These are phyloP conservation scores for Heliconius sara DNA, from an alignment of 2,888 invertebrate species.

Conservation along the genomic window DNA sequence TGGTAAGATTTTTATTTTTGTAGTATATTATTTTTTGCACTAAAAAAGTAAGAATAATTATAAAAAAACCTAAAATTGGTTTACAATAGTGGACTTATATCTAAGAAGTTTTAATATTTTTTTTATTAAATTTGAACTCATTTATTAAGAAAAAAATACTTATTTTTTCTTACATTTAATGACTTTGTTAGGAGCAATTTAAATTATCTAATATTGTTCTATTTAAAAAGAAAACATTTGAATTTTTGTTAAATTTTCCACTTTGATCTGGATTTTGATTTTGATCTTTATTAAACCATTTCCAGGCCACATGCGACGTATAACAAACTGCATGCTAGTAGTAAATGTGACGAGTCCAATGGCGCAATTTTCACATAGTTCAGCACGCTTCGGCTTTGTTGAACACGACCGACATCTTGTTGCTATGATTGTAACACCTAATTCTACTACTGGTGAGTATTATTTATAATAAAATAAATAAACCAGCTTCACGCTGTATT, in stretches of 20 bases:
- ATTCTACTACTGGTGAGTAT: slow-evolving; percentile 85
- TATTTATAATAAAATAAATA: background rate
- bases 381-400: slow-evolving; percentile 88
- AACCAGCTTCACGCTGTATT: too few relatives aligned
- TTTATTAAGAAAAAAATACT: too few relatives aligned
- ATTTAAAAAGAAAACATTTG: too few relatives aligned
- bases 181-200: too few relatives aligned
- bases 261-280: too few relatives aligned
- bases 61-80: background rate
- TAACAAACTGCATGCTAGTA: slow-evolving; percentile 89
- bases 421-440: slow-evolving; percentile 88
- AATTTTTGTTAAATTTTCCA: too few relatives aligned
- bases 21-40: background rate
- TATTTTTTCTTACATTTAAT: too few relatives aligned
- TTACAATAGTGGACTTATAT: background rate
- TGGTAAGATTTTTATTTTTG: slow-evolving; percentile 64
- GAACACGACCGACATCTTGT: slow-evolving; percentile 88
- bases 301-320: slow-evolving; percentile 86
- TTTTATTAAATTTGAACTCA: background rate
- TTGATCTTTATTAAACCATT: background rate
- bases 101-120: background rate
- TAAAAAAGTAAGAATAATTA: background rate
- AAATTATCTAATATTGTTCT: too few relatives aligned
- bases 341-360: slow-evolving; percentile 90
- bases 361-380: slow-evolving; percentile 86